Evolutionary conservation across 2,797 vertebrate species (phyloP), one percentile per base, ranked within the genome.

Genomic region (Lemur catta): DNA sequence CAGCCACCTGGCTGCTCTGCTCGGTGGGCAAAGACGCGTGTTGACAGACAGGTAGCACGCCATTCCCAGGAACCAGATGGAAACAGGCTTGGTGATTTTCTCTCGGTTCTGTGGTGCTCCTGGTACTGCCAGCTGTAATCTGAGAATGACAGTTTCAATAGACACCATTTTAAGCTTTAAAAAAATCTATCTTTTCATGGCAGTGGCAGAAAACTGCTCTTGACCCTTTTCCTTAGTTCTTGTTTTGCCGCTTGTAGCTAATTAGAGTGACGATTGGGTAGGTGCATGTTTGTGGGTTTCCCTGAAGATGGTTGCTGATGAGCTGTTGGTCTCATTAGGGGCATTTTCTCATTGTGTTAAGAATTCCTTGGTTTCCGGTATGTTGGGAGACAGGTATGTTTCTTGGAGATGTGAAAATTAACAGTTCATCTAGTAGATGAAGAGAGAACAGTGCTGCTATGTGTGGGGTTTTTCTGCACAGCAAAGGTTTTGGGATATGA

Each of bases 41-140:
- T 89, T 98, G 98, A 98, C 98, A 98, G 98, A 98, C 98, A 98
- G 98, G 96, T 22, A 6, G 93, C 89, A 76, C 91, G 97, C 95
- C 96, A 67, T 97, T 97, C 12, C n/a, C 72, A n/a, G 0, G 71
- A 94, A 55, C 86, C 0, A 22, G 48, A 12, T 8, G 48, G 81
- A 78, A 97, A 82, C 61, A 33, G 0, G 33, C 95, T 43, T 93
- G 97, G 92, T 97, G 97, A 96, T 98, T 98, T 98, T 95, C 93
- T 96, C 22, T 63, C 80, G 12, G 87, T 86, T 93, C n/a, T 33
- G 3, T 4, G 4, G 87, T 84, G 89, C 55, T 81, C 52, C 11
- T 76, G 59, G 72, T 71, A 33, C 5, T 78, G 71, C 82, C 94
- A 91, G 41, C 79, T 94, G 59, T 20, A 9, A 75, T 71, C 93